These are phyloP conservation scores for Parauchenoglanis ngamensis DNA, from an alignment of 2,797 vertebrate species.

Conservation along the genomic window DNA sequence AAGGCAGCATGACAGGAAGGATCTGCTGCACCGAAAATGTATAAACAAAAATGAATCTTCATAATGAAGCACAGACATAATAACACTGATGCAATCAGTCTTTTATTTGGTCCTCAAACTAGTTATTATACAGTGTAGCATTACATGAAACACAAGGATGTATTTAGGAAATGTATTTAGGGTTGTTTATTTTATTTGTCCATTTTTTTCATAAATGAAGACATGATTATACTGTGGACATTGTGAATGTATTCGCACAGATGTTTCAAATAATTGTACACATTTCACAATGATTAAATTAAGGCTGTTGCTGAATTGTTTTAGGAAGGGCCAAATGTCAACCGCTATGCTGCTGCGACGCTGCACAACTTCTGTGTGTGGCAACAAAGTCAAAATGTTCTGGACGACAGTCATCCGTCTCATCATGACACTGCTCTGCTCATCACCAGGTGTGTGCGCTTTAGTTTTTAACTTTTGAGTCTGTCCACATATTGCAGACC, in stretches of 20 bases:
- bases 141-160: background rate
- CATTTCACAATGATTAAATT: background rate
- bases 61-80: background rate
- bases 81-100: background rate
- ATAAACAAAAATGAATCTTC: background rate
- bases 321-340: constrained; percentile 92
- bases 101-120: background rate
- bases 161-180: background rate
- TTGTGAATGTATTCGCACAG: background rate
- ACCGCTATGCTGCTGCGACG: constrained; percentile 89
- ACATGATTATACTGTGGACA: background rate
- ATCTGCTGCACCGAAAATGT: background rate
- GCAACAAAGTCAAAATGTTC: constrained; percentile 89
- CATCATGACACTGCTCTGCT: constrained; percentile 96
- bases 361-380: constrained; percentile 95
- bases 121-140: background rate
- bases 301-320: constrained; percentile 7
- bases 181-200: background rate
- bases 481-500: background rate
- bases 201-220: background rate
- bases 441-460: constrained; percentile 85
- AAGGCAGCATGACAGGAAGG: background rate
- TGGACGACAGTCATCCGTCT: constrained; percentile 87
- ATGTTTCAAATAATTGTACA: background rate
- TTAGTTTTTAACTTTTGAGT: background rate